Evolutionary conservation across 2,113 vertebrate genomes (phyloP).

Genomic region (Acrocephalus kingi): DNA sequence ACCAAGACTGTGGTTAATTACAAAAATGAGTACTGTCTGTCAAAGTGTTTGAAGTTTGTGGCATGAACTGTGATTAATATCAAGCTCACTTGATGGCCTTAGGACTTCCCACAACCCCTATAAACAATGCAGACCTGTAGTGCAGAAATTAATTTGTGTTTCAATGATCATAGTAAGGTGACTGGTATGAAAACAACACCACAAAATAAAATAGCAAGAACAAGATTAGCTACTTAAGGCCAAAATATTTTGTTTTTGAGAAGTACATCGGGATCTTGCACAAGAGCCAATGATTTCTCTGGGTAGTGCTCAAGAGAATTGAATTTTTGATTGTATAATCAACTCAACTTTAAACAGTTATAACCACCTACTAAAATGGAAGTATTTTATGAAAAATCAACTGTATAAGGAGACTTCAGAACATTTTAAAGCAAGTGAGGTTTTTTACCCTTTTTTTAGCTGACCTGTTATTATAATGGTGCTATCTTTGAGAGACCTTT

Average conservation of each 20-base stretch:
- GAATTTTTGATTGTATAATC: not conserved
- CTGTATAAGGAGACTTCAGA: not conserved
- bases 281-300: not conserved
- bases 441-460: not conserved
- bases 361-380: not conserved
- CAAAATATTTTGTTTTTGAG: not conserved
- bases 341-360: not conserved
- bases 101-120: not conserved
- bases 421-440: not conserved
- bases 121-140: not conserved
- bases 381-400: not conserved
- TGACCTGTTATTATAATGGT: not conserved
- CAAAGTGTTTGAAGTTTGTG: not conserved
- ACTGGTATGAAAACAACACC: slow-evolving; percentile 20
- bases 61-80: not conserved
- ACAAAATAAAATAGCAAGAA: slow-evolving; percentile 21
- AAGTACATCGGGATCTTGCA: not conserved
- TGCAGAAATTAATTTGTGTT: not conserved
- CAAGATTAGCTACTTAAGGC: slow-evolving; percentile 4
- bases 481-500: not conserved
- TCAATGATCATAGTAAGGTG: not conserved
- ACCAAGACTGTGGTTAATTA: not conserved
- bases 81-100: not conserved
- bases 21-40: not conserved
- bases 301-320: not conserved